A percentile compares a stretch with the other conserved stretches of the same genome.
Conservation (phyloP, 2,888 invertebrate species). For the Deroplatys truncata region DNA sequence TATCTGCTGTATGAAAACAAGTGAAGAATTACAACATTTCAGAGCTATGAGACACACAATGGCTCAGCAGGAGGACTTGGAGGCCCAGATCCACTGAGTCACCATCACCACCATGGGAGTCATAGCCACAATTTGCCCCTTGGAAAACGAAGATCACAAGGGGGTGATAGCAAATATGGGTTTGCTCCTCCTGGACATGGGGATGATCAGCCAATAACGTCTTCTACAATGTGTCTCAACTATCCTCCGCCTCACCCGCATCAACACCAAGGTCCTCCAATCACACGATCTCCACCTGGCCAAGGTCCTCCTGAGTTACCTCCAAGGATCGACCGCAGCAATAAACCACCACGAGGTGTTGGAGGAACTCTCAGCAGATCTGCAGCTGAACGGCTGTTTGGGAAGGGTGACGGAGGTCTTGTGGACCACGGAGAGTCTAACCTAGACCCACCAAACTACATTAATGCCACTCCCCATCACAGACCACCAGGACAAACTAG, state of each 20-base stretch:
- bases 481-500: constrained; percentile 40
- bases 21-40: neutral
- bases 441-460: constrained; percentile 45
- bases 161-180: constrained; percentile 61
- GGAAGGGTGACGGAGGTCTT: constrained; percentile 53
- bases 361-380: constrained; percentile 44
- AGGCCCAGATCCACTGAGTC: constrained; percentile 16
- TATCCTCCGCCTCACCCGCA: constrained; percentile 30
- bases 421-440: constrained; percentile 39
- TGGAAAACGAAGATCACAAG: constrained; percentile 42
- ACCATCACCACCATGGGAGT: constrained; percentile 20
- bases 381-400: constrained; percentile 46
- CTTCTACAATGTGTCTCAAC: constrained; percentile 26
- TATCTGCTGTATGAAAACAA: neutral
- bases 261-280: constrained; percentile 25
- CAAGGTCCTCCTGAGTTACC: constrained; percentile 68
- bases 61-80: constrained; percentile 15
- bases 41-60: constrained; percentile 28
- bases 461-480: constrained; percentile 48
- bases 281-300: constrained; percentile 32
- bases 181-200: constrained; percentile 45
- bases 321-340: constrained; percentile 74
- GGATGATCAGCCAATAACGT: constrained; percentile 24
- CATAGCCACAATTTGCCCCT: constrained; percentile 19
- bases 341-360: constrained; percentile 57